Evolutionary conservation across 2,113 vertebrate genomes (phyloP), one percentile per base, ranked within the genome.

Genomic region (Centrocercus urophasianus): DNA sequence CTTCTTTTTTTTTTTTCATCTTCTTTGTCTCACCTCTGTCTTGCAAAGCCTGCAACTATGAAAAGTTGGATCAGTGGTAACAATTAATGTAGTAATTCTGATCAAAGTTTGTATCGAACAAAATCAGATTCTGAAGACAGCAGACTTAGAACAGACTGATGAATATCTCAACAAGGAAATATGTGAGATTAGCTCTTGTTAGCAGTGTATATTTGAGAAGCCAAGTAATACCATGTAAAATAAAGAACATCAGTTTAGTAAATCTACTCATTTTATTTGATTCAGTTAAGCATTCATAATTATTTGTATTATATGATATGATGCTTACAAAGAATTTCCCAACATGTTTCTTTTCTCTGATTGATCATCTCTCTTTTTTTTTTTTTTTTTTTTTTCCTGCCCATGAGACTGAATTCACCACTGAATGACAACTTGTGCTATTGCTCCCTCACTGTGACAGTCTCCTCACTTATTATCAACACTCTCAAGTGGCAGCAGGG

Each of bases 331-430:
- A 60, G 5, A 82, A 38, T 67, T 72, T 67, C 71, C 64, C 30
- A 50, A 25, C 19, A 13, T 25, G 8, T 0, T 3, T 1, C 9
- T 75, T 92, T 38, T 11, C 3, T 64, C 6, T 60, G 0, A 42
- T 84, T 63, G 10, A 12, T 59, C 21, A 17, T 67, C 43, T 2
- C 10, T 17, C 7, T 4, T 17, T 66, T 3, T 9, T 34, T 20
- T 34, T 32, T 34, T 38, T 1, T 30, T 52, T 52, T 52, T 52
- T 28, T 28, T 8, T 6, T 13, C 70, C 54, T 72, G 13, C 12
- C 28, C 34, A 50, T 15, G 8, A 72, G 22, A 65, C 40, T 3
- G 52, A 73, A 52, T 52, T 69, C 9, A 50, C 2, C 10, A 27
- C 5, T 43, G 50, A 86, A 83, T 63, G 15, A 74, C 10, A 63